A percentile compares a stretch with the other conserved stretches of the same genome.
These are phyloP conservation scores for Drosophila sp. DNA, from an alignment of 1,140 invertebrate species.

Conservation along the genomic window DNA sequence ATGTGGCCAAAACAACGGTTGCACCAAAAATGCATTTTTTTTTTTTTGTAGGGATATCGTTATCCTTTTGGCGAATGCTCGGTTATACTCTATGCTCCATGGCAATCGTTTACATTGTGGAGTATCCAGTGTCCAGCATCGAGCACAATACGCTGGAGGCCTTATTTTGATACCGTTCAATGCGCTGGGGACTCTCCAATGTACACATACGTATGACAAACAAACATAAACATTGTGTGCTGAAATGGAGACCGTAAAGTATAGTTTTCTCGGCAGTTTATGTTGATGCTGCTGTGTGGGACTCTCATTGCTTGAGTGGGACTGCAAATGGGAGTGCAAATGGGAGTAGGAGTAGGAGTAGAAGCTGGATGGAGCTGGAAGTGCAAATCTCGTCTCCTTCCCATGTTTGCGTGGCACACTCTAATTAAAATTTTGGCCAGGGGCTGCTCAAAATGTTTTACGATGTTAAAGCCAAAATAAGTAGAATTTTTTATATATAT, in stretches of 20 bases:
- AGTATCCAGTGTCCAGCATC: slow-evolving; percentile 15
- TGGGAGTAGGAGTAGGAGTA: neutral
- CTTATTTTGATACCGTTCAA: slow-evolving; percentile 79
- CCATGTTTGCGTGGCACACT: slow-evolving; percentile 75
- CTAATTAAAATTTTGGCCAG: slow-evolving; percentile 78
- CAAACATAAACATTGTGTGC: slow-evolving; percentile 80
- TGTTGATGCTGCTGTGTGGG: slow-evolving; percentile 1
- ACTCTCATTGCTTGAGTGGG: neutral
- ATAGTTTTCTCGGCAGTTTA: slow-evolving; percentile 56
- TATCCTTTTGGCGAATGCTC: slow-evolving; percentile 24
- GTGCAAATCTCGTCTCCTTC: slow-evolving; percentile 25
- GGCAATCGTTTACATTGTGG: slow-evolving; percentile 16
- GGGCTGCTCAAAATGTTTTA: slow-evolving; percentile 66
- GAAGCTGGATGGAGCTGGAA: neutral
- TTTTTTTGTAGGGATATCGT: slow-evolving; percentile 31
- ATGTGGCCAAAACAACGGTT: slow-evolving; percentile 40
- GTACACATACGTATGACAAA: slow-evolving; percentile 82
- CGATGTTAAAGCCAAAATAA: slow-evolving; percentile 45
- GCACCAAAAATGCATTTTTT: slow-evolving; percentile 1
- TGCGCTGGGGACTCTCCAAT: slow-evolving; percentile 72
- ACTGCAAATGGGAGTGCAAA: neutral
- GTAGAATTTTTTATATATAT: slow-evolving; percentile 25
- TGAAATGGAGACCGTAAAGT: slow-evolving; percentile 71
- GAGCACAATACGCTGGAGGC: slow-evolving; percentile 71
- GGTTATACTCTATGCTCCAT: slow-evolving; percentile 3